phyloP scores from a whole-genome alignment of 2,797 vertebrate species.

The Ctenochaetus hawaiiensis region DNA sequence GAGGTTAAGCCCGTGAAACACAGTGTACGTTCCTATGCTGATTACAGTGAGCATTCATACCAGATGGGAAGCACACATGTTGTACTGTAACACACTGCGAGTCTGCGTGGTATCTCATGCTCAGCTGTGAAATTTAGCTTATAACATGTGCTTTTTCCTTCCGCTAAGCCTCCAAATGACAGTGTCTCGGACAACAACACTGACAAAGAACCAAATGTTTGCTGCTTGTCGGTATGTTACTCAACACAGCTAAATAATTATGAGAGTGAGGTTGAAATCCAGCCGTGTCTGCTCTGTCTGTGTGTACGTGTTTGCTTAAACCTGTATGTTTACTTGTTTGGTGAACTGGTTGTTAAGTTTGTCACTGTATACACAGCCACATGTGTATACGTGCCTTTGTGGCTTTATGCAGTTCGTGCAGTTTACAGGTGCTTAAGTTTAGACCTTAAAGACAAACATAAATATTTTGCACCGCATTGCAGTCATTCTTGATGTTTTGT shows the following conservation, averaged over 20 bases:
- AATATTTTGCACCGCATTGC: too few species aligned
- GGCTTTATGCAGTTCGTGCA: too few species aligned
- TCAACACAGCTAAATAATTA: constrained; percentile 44
- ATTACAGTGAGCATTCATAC: constrained; percentile 73
- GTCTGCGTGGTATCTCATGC: constrained; percentile 23
- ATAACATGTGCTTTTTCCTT: constrained; percentile 51
- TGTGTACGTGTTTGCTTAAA: too few species aligned
- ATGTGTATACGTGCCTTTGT: background rate
- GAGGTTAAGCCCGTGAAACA: constrained; percentile 47
- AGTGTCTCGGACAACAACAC: constrained; percentile 36
- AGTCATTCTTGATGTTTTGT: too few species aligned
- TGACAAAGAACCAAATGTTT: constrained; percentile 15
- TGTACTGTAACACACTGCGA: constrained; percentile 11
- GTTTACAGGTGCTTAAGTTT: too few species aligned
- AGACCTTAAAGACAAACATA: too few species aligned
- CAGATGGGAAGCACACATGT: constrained; percentile 71
- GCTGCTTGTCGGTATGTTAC: constrained; percentile 36
- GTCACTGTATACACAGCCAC: background rate
- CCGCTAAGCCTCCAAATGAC: constrained; percentile 63
- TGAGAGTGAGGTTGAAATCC: constrained; percentile 27
- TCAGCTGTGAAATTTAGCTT: constrained; percentile 45
- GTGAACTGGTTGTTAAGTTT: background rate
- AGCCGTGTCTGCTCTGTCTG: background rate
- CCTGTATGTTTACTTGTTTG: constrained; percentile 16
- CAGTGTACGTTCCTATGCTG: constrained; percentile 45